Evolutionary conservation across 1,140 invertebrate species (phyloP).

Genomic region (Ephestia elutella): DNA sequence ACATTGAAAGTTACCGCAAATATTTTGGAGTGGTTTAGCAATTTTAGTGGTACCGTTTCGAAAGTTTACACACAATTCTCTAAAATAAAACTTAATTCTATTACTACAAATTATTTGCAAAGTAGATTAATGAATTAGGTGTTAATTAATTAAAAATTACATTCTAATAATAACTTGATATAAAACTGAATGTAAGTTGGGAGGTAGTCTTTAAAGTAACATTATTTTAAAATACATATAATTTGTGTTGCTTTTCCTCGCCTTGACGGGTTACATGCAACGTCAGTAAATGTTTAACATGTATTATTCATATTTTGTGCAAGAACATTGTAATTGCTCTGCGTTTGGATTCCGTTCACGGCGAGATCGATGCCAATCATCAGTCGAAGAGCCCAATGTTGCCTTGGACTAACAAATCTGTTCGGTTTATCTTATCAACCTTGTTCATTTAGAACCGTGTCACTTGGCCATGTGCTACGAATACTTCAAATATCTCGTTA

Average conservation of each 20-base stretch:
- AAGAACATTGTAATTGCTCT: neutral
- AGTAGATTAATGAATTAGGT: too few species aligned
- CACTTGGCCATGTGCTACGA: slow-evolving; percentile 20
- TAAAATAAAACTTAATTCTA: too few species aligned
- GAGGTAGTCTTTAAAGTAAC: neutral
- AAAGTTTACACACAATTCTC: too few species aligned
- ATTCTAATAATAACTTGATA: neutral
- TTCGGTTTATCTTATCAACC: slow-evolving; percentile 53
- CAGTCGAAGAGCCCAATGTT: slow-evolving; percentile 14
- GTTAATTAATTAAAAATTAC: too few species aligned
- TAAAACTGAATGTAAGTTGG: neutral
- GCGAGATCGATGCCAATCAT: neutral
- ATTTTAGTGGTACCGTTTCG: too few species aligned
- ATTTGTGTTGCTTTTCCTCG: neutral
- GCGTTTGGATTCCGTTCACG: neutral
- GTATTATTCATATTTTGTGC: neutral
- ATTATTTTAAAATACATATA: neutral
- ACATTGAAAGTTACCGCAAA: too few species aligned
- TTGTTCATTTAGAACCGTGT: slow-evolving; percentile 52
- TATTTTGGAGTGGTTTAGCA: too few species aligned
- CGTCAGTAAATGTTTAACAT: neutral
- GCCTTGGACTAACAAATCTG: slow-evolving; percentile 32
- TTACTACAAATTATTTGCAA: too few species aligned
- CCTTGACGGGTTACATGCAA: neutral
- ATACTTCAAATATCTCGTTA: neutral